Evolutionary conservation across 1,140 invertebrate genomes (phyloP), one percentile per base, ranked within the genome.

Genomic region (Centruroides vittatus): DNA sequence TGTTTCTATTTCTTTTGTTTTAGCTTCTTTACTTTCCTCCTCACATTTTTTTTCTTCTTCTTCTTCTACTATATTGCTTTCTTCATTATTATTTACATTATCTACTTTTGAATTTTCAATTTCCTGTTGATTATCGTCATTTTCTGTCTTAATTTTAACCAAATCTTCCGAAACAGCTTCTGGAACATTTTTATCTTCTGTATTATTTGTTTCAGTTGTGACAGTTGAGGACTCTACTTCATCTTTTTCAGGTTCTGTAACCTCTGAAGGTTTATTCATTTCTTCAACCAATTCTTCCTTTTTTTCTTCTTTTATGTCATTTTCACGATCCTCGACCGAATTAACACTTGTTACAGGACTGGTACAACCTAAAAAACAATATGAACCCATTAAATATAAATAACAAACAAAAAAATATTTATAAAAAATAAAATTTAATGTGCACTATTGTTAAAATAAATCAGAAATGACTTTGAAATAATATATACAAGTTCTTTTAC

Each of bases 261-360:
- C 61, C 13, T 61, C 60, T 13, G 41, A 41, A 55, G 53, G 3
- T 47, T 23, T 11, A 13, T 11, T 11, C 13, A 34, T 35, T 49
- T 61, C 47, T 51, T 60, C 48, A 41, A 41, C 5, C 8, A 41
- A 41, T 47, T 53, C 81, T 57, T 81, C 78, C 60, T 80, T 79
- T 6, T 55, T 54, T 50, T 63, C 56, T 55, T 53, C 41, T 7
- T 53, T 61, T 4, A 49, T 36, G 10, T 61, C 58, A 48, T 59
- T 61, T 66, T 64, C 63, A 48, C 64, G 64, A 35, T 71, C 68
- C 60, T 69, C 62, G 11, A 68, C 61, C 35, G 57, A 60, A 9
- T 64, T 58, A 57, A 69, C 69, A 54, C 57, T 56, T 46, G 57
- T 60, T 41, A 63, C 50, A 60, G 61, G 61, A 59, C 61, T 62